Evolutionary conservation across 1,140 invertebrate genomes (phyloP).

Genomic region (Cheumatopsyche charites): DNA sequence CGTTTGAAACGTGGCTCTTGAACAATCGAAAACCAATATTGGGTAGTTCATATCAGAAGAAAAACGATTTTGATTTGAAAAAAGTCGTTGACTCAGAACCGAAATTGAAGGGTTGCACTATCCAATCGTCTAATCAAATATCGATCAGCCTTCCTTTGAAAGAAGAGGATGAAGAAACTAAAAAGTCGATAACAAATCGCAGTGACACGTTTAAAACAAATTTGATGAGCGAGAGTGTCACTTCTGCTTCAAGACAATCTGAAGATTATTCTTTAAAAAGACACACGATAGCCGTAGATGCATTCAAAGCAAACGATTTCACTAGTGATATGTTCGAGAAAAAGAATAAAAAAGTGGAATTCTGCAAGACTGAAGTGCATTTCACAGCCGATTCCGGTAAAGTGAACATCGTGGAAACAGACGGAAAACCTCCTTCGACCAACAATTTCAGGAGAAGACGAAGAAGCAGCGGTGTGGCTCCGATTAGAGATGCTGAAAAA

Average conservation of each 20-base stretch:
- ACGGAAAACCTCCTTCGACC: conserved; percentile 81
- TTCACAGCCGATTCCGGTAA: conserved; percentile 82
- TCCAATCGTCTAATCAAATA: conserved; percentile 20
- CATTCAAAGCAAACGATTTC: conserved; percentile 57
- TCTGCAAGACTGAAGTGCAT: conserved; percentile 85
- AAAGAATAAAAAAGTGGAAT: conserved; percentile 77
- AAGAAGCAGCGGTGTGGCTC: conserved; percentile 58
- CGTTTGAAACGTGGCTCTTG: conserved; percentile 57
- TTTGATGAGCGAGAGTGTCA: neutral
- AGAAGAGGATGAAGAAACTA: neutral
- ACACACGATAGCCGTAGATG: conserved; percentile 66
- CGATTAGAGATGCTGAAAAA: conserved; percentile 53
- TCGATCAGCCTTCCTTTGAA: conserved; percentile 29
- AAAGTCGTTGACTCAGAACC: conserved; percentile 1
- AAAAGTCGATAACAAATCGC: conserved; percentile 6
- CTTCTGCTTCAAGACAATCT: neutral
- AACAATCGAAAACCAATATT: conserved; percentile 53
- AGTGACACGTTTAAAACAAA: neutral
- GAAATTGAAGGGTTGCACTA: neutral
- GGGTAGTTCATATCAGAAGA: conserved; percentile 47
- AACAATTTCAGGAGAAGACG: conserved; percentile 75
- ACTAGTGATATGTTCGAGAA: conserved; percentile 52
- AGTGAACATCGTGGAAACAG: conserved; percentile 85
- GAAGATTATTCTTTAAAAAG: conserved; percentile 54
- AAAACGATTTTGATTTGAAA: conserved; percentile 48